Evolutionary conservation across 53 echinoderm and acorn worm genomes (phyloP).

Genomic region (Henricia sp.): DNA sequence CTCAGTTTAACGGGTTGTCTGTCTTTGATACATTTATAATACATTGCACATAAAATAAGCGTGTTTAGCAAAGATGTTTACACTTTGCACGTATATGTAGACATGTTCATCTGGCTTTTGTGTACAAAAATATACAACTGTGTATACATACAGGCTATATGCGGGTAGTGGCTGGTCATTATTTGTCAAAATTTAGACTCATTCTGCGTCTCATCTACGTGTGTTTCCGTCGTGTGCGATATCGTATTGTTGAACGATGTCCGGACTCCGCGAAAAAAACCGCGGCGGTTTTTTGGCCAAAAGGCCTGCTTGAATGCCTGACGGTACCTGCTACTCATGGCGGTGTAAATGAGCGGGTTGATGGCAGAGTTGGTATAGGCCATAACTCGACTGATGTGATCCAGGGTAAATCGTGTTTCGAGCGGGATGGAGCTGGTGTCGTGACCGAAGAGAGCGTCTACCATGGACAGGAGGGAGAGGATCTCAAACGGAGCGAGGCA

Average conservation of each 20-base stretch:
- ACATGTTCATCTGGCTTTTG: no score
- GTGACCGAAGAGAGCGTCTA: neutral
- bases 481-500: constrained; percentile 85
- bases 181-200: constrained; percentile 19
- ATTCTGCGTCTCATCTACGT: constrained; percentile 45
- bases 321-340: constrained; percentile 73
- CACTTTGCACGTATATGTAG: no score
- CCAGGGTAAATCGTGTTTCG: constrained; percentile 19
- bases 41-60: no score
- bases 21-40: no score
- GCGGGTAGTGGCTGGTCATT: no score
- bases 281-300: constrained; percentile 34
- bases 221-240: constrained; percentile 55
- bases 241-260: constrained; percentile 51
- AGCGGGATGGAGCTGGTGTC: neutral
- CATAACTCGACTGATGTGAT: constrained; percentile 58
- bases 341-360: constrained; percentile 79
- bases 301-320: constrained; percentile 76
- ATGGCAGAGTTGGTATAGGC: constrained; percentile 75
- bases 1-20: no score
- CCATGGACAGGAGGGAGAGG: constrained; percentile 56
- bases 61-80: no score
- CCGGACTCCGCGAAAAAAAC: constrained; percentile 60
- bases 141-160: no score
- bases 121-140: no score